Evolutionary conservation across 2,888 invertebrate genomes (phyloP), one percentile per base, ranked within the genome.

Genomic region (Amphipoea oculea): DNA sequence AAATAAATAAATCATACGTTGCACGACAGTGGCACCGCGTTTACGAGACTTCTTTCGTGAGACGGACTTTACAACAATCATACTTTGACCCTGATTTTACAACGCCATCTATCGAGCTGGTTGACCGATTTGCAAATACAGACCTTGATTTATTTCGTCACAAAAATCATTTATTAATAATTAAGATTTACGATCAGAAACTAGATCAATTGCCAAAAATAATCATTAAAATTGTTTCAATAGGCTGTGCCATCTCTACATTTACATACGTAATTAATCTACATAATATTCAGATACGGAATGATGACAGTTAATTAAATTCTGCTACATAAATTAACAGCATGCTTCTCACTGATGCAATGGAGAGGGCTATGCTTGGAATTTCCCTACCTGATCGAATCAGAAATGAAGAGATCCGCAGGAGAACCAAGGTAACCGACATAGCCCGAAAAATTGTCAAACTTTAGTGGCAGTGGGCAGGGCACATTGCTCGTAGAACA

Each of bases 191-290:
- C 23, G 17, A 82, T 29, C 14, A 48, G 9, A 62, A 76, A 69
- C n/a, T 62, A 82, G 81, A 82, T 67, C n/a, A 68, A 72, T 42
- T 36, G 20, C 23, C n/a, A 40, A 51, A 57, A 65, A 40, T 17
- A 40, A n/a, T 68, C 36, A 5, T 51, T 4, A 29, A 63, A 29
- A 57, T 67, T 11, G 23, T 42, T 62, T 62, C 2, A 36, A 23
- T 60, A 40, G 1, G 48, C 6, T 17, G 42, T 54, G 17, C 45
- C 40, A 73, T 70, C 45, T 62, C 51, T 14, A 42, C 17, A 69
- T 81, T 81, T 69, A 69, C 7, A 69, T 68, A 20, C 11, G 0
- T 62, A 71, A 73, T 57, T 23, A 51, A 62, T 70, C 12, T 23
- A 69, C 14, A 40, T 29, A 48, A 36, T 73, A 68, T 81, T 54